Evolutionary conservation across 2,113 vertebrate species (phyloP).

Genomic region (Bombycilla garrulus): DNA sequence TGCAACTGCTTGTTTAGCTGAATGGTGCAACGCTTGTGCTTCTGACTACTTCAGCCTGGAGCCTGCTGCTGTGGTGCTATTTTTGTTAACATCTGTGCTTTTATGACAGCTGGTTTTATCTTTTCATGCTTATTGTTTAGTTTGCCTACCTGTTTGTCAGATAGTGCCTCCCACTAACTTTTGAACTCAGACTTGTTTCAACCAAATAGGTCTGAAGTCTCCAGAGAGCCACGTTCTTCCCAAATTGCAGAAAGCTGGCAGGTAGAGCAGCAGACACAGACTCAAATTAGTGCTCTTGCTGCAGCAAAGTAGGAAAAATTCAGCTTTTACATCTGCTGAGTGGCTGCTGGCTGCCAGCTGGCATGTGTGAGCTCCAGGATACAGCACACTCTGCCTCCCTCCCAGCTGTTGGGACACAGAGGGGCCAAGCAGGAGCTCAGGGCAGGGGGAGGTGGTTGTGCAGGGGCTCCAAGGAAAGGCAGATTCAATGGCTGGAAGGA

Average conservation of each 20-base stretch:
- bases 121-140: not conserved
- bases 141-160: not conserved
- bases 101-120: not conserved
- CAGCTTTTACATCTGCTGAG: not conserved
- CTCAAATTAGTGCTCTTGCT: not conserved
- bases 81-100: not conserved
- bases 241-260: not conserved
- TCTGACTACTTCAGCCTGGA: not conserved
- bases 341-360: not conserved
- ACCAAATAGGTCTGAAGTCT: not conserved
- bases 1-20: not conserved
- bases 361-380: not conserved
- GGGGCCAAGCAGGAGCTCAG: fast-evolving
- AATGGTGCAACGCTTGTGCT: too few relatives aligned
- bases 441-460: not conserved
- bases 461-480: not conserved
- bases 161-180: not conserved
- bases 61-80: not conserved
- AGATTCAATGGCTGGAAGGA: not conserved
- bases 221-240: not conserved
- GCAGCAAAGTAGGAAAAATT: not conserved
- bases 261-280: not conserved
- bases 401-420: fast-evolving
- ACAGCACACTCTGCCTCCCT: not conserved
- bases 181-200: not conserved